These are phyloP conservation scores for Seira ritae DNA, from an alignment of 2,888 invertebrate species.

Conservation along the genomic window DNA sequence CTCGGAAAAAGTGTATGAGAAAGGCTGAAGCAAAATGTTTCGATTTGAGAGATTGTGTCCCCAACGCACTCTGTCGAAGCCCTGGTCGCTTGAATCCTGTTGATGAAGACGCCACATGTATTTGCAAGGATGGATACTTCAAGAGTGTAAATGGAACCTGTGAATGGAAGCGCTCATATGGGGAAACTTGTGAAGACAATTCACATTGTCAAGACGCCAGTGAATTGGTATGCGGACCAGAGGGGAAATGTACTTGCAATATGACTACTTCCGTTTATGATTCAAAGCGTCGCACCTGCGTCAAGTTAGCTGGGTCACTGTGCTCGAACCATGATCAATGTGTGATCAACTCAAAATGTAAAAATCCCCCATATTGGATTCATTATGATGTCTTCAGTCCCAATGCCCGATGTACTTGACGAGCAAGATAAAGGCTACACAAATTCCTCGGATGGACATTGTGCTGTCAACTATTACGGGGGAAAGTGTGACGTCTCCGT, in stretches of 20 bases:
- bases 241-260: conserved; percentile 40
- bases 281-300: conserved; percentile 22
- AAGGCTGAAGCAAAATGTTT: conserved; percentile 31
- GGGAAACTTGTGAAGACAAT: conserved; percentile 18
- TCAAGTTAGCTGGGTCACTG: conserved; percentile 22
- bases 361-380: conserved; percentile 44
- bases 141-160: conserved; percentile 41
- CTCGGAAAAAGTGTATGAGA: conserved; percentile 31
- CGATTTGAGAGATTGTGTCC: conserved; percentile 42
- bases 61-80: conserved; percentile 27
- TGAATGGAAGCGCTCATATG: conserved; percentile 29
- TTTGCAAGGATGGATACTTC: conserved; percentile 39
- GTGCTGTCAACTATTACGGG: conserved; percentile 43
- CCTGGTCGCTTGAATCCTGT: conserved; percentile 31
- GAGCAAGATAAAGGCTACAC: conserved; percentile 36
- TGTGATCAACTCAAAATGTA: conserved; percentile 32
- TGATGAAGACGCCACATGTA: conserved; percentile 34
- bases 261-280: conserved; percentile 31
- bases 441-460: conserved; percentile 23
- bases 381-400: conserved; percentile 45
- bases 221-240: conserved; percentile 27
- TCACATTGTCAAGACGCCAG: conserved; percentile 39
- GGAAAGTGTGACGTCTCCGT: conserved; percentile 33
- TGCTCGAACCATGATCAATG: conserved; percentile 31
- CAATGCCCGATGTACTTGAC: conserved; percentile 36